Evolutionary conservation across 2,113 vertebrate genomes (phyloP), one percentile per base, ranked within the genome.

Genomic region (Morone saxatilis): DNA sequence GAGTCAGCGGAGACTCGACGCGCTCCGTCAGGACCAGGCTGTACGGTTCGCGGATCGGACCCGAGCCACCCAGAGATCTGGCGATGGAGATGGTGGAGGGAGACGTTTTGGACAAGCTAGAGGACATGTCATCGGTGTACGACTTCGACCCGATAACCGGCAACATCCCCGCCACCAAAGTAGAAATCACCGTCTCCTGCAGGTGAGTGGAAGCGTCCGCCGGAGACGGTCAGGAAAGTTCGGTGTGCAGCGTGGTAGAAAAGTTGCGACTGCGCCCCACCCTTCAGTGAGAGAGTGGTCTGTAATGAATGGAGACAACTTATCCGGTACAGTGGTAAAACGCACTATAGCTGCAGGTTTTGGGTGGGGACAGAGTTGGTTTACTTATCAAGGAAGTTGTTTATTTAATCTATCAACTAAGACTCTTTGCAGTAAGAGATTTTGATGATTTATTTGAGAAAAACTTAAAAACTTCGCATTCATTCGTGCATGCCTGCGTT

Each of bases 161-260:
- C 81, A 97, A 96, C 92, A 96, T 98, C 86, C 97, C 98, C 20
- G 97, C 97, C 86, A 98, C 98, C 78, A 97, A 97, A 92, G 98
- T 99, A 92, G 98, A 99, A 89, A 95, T 99, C 91, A 98, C 97
- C 38, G 98, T 98, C 76, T 98, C 97, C 56, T 98, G 97, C 96
- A 97, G 98, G 98, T 96, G 94, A 92, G 95, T 54, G 1, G 53
- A 43, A 0, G 36, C 47, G 76, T 67, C 69, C 76, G 62, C 53
- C 56, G 6, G 48, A 56, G 10, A 1, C 41, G 40, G 43, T n/a
- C 41, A 25, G 57, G 41, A 88, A 90, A 91, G 89, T 92, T 92
- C 47, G 10, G 45, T 19, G 56, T 11, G 65, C 5, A 12, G 45
- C 51, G 31, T 4, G 51, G 4, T 51, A 4, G 19, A 80, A 88